Conservation (phyloP, 2,113 vertebrate species). For the Acrocephalus kingi region DNA sequence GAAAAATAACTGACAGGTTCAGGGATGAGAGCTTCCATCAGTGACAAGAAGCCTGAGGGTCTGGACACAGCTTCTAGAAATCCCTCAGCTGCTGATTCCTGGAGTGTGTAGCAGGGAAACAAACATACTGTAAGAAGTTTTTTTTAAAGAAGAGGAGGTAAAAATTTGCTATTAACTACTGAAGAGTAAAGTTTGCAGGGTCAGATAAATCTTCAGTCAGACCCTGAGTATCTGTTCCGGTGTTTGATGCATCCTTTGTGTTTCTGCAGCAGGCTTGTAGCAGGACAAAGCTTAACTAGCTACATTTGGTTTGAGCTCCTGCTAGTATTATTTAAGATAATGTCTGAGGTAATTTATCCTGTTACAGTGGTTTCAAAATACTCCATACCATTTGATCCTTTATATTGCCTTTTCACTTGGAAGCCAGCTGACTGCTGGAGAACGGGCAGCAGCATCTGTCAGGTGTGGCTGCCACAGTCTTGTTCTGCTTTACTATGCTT, state of each 20-base stretch:
- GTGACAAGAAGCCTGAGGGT: not conserved
- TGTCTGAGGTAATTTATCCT: not conserved
- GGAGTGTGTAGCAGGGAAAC: not conserved
- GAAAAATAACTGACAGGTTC: not conserved
- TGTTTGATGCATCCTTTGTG: not conserved
- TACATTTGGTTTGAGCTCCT: not conserved
- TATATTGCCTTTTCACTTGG: not conserved
- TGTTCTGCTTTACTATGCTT: not conserved
- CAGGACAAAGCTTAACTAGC: not conserved
- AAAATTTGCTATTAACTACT: not conserved
- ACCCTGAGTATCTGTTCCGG: not conserved
- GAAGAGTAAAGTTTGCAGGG: not conserved
- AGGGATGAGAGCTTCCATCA: not conserved
- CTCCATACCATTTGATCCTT: not conserved
- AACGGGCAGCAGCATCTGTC: not conserved
- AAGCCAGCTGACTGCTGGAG: accelerated
- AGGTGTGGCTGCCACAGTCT: not conserved
- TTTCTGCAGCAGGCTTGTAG: not conserved
- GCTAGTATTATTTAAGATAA: not conserved
- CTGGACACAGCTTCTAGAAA: not conserved
- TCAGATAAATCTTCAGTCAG: not conserved
- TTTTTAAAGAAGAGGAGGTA: not conserved
- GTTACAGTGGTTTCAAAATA: not conserved
- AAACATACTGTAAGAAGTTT: not conserved
- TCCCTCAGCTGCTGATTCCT: not conserved